Evolutionary conservation across 2,797 vertebrate genomes (phyloP).

Genomic region (Poecilia gillii): DNA sequence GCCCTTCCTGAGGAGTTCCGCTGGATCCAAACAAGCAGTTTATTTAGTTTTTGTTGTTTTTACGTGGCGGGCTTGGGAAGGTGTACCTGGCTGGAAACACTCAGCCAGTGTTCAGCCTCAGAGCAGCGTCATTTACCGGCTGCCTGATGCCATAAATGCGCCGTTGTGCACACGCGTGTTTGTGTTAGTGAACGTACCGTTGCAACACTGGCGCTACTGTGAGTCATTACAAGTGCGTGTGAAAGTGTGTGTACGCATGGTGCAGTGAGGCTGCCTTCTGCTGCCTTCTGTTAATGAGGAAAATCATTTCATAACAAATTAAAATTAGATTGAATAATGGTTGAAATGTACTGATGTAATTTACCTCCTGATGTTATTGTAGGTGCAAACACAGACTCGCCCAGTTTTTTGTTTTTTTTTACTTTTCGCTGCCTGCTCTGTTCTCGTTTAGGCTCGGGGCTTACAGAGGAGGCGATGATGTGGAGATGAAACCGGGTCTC

Average conservation of each 20-base stretch:
- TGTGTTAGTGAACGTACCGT: slow-evolving; percentile 25
- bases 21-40: slow-evolving; percentile 54
- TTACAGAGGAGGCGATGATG: slow-evolving; percentile 12
- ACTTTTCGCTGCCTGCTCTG: slow-evolving; percentile 14
- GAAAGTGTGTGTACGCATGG: slow-evolving; percentile 5
- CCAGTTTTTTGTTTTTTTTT: background rate
- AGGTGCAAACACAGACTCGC: background rate
- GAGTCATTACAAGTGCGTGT: slow-evolving; percentile 30
- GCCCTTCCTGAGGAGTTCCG: slow-evolving; percentile 51
- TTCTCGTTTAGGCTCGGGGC: slow-evolving; percentile 9
- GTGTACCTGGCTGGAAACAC: slow-evolving; percentile 69
- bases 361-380: slow-evolving; percentile 8
- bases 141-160: slow-evolving; percentile 53
- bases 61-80: slow-evolving; percentile 37
- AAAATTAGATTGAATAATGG: slow-evolving; percentile 29
- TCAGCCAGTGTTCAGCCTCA: slow-evolving; percentile 62
- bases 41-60: slow-evolving; percentile 71
- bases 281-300: slow-evolving; percentile 37
- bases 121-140: slow-evolving; percentile 49
- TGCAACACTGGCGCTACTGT: slow-evolving; percentile 69
- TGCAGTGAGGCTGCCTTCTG: slow-evolving; percentile 27
- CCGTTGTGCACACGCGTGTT: slow-evolving; percentile 59
- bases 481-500: slow-evolving; percentile 20
- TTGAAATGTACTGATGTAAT: slow-evolving; percentile 13
- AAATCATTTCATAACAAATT: slow-evolving; percentile 50